A percentile compares a stretch with the other conserved stretches of the same genome.
Conservation (phyloP, 2,888 invertebrate genomes). For the Cybosia mesomella region DNA sequence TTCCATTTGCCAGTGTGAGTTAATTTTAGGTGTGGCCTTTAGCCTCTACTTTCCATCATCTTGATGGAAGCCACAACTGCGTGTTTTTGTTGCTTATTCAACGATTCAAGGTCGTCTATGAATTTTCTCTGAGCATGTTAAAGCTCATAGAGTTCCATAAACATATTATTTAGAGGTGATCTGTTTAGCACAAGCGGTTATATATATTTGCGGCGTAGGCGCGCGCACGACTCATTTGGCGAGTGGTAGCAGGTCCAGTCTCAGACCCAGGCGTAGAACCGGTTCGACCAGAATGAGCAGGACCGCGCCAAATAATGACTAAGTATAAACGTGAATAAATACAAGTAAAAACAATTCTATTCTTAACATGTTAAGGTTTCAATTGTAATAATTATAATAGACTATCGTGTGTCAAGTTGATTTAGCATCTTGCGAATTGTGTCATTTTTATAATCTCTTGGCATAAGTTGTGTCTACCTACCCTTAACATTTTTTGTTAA, state of each 20-base stretch:
- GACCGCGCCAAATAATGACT: slow-evolving; percentile 75
- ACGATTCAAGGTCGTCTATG: slow-evolving; percentile 40
- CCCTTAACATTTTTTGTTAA: slow-evolving; percentile 4
- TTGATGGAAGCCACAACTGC: slow-evolving; percentile 65
- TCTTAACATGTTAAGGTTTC: slow-evolving; percentile 56
- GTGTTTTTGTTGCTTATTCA: slow-evolving; percentile 31
- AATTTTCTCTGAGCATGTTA: slow-evolving; percentile 18
- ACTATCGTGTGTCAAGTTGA: slow-evolving; percentile 55
- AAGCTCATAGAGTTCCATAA: slow-evolving; percentile 6
- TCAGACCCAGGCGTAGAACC: slow-evolving; percentile 78
- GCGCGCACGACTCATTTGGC: slow-evolving; percentile 78
- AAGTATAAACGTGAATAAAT: slow-evolving; percentile 53
- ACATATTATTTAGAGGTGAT: slow-evolving; percentile 33
- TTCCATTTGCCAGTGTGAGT: slow-evolving; percentile 60
- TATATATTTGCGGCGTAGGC: slow-evolving; percentile 74
- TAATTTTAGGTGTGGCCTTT: slow-evolving; percentile 71
- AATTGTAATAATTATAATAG: slow-evolving; percentile 39
- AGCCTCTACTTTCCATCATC: slow-evolving; percentile 60
- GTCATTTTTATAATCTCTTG: slow-evolving; percentile 72
- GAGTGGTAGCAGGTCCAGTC: slow-evolving; percentile 82
- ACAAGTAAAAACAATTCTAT: slow-evolving; percentile 64
- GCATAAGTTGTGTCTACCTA: slow-evolving; percentile 27
- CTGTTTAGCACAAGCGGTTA: slow-evolving; percentile 48
- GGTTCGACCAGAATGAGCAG: slow-evolving; percentile 82
- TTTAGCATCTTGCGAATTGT: slow-evolving; percentile 60